A percentile compares a stretch with the other conserved stretches of the same genome.
These are phyloP conservation scores for Thalassoma bifasciatum DNA, from an alignment of 2,113 vertebrate species.

Conservation along the genomic window DNA sequence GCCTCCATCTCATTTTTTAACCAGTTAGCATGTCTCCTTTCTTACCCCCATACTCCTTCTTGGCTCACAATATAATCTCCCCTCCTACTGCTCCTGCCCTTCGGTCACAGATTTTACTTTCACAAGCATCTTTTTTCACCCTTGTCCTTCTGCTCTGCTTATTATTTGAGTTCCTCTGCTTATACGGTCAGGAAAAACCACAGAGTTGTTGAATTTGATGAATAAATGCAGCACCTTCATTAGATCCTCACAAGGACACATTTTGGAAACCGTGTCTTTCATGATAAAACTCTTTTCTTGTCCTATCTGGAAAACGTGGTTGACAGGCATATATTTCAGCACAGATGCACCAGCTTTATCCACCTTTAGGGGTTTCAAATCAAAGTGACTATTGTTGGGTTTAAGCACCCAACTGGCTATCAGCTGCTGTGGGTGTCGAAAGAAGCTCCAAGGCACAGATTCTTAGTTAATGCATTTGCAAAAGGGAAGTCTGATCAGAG, in stretches of 20 bases:
- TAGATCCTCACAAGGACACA: not conserved
- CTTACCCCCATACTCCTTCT: conserved; percentile 16
- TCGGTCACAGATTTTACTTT: conserved; percentile 4
- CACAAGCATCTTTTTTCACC: conserved; percentile 24
- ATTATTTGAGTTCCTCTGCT: conserved; percentile 32
- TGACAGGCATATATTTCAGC: conserved; percentile 5
- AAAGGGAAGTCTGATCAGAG: too few relatives aligned
- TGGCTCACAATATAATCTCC: conserved; percentile 53
- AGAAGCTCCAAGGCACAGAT: too few relatives aligned
- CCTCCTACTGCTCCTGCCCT: conserved; percentile 31
- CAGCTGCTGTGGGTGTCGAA: too few relatives aligned
- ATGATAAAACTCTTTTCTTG: conserved; percentile 12
- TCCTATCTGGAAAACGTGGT: conserved; percentile 13
- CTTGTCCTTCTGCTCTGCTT: conserved; percentile 6
- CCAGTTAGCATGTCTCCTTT: conserved; percentile 32
- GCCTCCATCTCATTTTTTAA: conserved; percentile 56
- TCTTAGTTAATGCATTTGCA: too few relatives aligned
- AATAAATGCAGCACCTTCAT: conserved; percentile 19
- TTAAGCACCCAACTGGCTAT: too few relatives aligned
- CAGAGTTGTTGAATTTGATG: conserved; percentile 1
- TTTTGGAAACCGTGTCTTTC: not conserved
- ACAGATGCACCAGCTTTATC: not conserved
- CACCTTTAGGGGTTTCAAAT: not conserved
- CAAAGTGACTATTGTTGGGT: too few relatives aligned
- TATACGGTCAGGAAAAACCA: conserved; percentile 15